These are phyloP conservation scores for Ciconia maguari DNA, from an alignment of 2,113 vertebrate genomes.

Conservation along the genomic window DNA sequence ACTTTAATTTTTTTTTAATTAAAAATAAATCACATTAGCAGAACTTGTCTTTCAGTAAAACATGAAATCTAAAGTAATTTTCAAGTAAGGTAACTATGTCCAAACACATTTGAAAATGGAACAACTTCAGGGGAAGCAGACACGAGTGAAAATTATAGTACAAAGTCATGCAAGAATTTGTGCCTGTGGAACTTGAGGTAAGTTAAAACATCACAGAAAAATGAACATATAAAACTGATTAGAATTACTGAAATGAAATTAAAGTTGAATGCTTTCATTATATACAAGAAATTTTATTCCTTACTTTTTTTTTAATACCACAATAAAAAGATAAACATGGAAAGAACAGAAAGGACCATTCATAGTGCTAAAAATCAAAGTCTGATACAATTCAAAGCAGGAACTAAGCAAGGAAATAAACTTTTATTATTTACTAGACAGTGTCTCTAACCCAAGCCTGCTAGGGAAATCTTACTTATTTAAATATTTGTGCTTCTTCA, in stretches of 20 bases:
- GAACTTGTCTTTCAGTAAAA: not conserved
- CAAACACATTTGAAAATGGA: not conserved
- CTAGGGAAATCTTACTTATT: not conserved
- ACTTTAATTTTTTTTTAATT: not conserved
- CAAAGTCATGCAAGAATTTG: not conserved
- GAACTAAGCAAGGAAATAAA: not conserved
- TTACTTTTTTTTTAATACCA: not conserved
- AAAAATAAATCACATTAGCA: not conserved
- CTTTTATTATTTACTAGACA: not conserved
- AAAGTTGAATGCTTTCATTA: not conserved
- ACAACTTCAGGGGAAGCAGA: not conserved
- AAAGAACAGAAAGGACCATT: not conserved
- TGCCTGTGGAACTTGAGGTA: not conserved
- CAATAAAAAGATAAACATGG: not conserved
- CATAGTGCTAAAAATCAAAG: not conserved
- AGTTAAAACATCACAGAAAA: not conserved
- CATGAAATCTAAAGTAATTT: not conserved
- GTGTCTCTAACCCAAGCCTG: not conserved
- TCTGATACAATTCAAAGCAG: not conserved
- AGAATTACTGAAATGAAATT: not conserved
- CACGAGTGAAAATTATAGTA: not conserved
- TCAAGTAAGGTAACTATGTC: not conserved
- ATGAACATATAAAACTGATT: not conserved
- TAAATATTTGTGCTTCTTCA: not conserved
- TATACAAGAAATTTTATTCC: not conserved